Percentiles rank a stretch among this genome's conserved stretches.
Evolutionary conservation across 2,113 vertebrate genomes (phyloP).

Genomic region (Perognathus longimembris): DNA sequence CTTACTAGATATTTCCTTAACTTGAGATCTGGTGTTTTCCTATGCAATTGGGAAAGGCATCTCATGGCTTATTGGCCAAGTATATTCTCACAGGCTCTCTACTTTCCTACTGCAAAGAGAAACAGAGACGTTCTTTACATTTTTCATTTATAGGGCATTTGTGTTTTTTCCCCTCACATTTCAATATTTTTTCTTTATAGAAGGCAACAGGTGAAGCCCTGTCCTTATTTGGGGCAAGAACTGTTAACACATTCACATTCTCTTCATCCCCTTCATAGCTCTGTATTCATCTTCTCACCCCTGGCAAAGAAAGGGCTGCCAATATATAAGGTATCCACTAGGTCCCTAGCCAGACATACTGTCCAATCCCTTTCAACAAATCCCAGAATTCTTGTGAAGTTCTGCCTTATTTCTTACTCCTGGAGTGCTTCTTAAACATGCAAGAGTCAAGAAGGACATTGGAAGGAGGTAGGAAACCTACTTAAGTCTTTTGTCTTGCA

Average conservation of each 20-base stretch:
- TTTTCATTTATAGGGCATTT: neutral
- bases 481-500: neutral
- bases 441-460: rapidly evolving
- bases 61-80: neutral
- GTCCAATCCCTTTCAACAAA: neutral
- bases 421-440: neutral
- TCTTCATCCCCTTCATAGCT: neutral
- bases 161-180: neutral
- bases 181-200: too few relatives aligned
- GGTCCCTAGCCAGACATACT: neutral
- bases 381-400: neutral
- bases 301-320: neutral
- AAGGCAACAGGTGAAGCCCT: too few relatives aligned
- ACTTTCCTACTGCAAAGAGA: neutral
- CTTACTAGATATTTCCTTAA: neutral
- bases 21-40: neutral
- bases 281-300: rapidly evolving
- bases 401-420: neutral
- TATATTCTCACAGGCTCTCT: too few relatives aligned
- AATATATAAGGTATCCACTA: neutral
- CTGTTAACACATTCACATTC: neutral
- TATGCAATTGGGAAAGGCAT: neutral
- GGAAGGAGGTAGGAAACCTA: neutral
- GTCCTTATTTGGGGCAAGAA: neutral
- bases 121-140: neutral